Conservation (phyloP, 2,888 invertebrate species). For the Ectobius pallidus region DNA sequence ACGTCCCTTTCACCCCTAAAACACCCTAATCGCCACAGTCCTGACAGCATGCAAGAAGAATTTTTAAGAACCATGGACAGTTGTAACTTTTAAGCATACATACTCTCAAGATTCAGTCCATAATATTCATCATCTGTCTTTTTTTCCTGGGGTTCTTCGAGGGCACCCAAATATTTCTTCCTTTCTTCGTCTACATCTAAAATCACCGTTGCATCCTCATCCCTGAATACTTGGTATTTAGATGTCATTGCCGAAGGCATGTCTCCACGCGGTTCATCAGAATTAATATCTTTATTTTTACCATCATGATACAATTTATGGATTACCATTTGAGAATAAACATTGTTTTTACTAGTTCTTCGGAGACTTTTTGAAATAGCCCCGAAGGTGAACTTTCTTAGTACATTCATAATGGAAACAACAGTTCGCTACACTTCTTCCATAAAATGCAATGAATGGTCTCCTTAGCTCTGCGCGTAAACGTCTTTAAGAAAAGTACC, state of each 20-base stretch:
- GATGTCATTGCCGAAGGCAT: conserved; percentile 51
- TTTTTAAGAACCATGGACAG: too few species aligned
- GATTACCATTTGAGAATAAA: neutral
- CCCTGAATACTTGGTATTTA: conserved; percentile 74
- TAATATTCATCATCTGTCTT: conserved; percentile 30
- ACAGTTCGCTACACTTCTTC: too few species aligned
- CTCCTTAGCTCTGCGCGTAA: too few species aligned
- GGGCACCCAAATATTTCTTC: conserved; percentile 49
- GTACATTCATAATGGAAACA: neutral
- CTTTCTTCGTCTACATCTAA: conserved; percentile 75
- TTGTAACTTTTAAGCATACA: too few species aligned
- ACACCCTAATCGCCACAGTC: too few species aligned
- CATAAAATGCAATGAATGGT: too few species aligned
- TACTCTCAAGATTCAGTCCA: conserved; percentile 38
- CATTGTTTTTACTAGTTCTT: too few species aligned
- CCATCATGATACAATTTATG: neutral
- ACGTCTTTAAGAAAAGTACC: too few species aligned
- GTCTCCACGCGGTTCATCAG: neutral
- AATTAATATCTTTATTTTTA: neutral
- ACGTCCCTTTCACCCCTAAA: too few species aligned
- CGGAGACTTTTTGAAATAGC: too few species aligned
- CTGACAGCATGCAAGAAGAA: too few species aligned
- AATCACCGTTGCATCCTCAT: conserved; percentile 71
- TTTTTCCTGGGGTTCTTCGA: conserved; percentile 50
- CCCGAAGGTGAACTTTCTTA: neutral